phyloP scores from a whole-genome alignment of 1,140 invertebrate species.

The Drosophila micromelanica region DNA sequence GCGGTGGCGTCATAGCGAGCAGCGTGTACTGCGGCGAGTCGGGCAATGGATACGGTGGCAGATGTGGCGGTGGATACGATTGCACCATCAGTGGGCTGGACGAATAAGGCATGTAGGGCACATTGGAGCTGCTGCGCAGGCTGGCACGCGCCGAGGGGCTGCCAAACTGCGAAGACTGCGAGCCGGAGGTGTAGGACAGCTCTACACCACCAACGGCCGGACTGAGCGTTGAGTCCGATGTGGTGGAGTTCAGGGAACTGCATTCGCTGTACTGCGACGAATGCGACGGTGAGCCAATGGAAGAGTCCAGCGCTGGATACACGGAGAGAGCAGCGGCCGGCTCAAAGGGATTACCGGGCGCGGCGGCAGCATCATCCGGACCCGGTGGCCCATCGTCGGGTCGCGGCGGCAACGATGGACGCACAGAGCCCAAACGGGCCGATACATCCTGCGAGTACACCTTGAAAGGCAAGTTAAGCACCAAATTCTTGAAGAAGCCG shows the following conservation, averaged over 20 bases:
- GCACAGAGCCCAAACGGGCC: slow-evolving; percentile 33
- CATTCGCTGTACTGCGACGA: slow-evolving; percentile 78
- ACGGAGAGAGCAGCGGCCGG: slow-evolving; percentile 42
- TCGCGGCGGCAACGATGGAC: slow-evolving; percentile 59
- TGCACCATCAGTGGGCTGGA: slow-evolving; percentile 74
- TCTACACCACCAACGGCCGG: slow-evolving; percentile 65
- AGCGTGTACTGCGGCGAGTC: slow-evolving; percentile 71
- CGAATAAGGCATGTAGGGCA: slow-evolving; percentile 79
- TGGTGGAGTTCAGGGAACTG: slow-evolving; percentile 76
- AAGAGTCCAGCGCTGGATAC: slow-evolving; percentile 73
- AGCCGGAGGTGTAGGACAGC: slow-evolving; percentile 71
- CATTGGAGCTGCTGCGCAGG: slow-evolving; percentile 69
- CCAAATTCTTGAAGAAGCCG: slow-evolving; percentile 81
- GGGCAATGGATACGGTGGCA: slow-evolving; percentile 65
- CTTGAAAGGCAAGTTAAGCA: slow-evolving; percentile 76
- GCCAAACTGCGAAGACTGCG: slow-evolving; percentile 74
- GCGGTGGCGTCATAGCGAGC: slow-evolving; percentile 46
- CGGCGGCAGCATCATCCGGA: slow-evolving; percentile 36
- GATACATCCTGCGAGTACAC: slow-evolving; percentile 70
- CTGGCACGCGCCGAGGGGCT: slow-evolving; percentile 66
- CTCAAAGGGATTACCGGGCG: slow-evolving; percentile 68
- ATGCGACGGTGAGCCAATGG: slow-evolving; percentile 79
- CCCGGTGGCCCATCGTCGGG: slow-evolving; percentile 64
- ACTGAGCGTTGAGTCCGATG: slow-evolving; percentile 77
- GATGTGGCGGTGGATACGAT: slow-evolving; percentile 74